Base-by-base conservation (phyloP, 1,140 invertebrate species). In the Panulirus ornatus region DNA sequence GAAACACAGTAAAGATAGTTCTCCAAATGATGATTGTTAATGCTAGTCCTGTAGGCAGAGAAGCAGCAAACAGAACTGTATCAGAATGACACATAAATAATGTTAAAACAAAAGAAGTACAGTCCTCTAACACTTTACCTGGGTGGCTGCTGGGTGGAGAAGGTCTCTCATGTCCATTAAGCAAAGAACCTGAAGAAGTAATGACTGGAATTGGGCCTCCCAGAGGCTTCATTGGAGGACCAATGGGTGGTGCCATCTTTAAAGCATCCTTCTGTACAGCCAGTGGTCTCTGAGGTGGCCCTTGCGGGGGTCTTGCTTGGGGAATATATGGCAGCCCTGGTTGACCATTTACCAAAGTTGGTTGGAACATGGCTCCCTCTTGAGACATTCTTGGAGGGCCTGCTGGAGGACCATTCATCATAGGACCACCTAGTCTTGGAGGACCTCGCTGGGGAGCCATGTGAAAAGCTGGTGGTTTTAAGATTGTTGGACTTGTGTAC, bases 321-420 rank as follows among this genome's bases (percentile, higher is more conserved):
- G 79, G 66, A 30, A 63, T 44, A 34, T 16, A 36, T 19, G 79
- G 66, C 5, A 70, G 79, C 16, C 66, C 66, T 36, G 54, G 51
- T 51, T 88, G 85, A 3, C 85, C 85, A 47, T 88, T 88, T 36
- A 88, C 66, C n/a, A 89, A 30, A 0, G 78, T 30, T 11, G 86
- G 76, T 40, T 78, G 47, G 1, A 38, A 36, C 42, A 40, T 34
- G 0, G 36, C 30, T 73, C 76, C 76, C n/a, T n/a, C 16, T 3
- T 58, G 58, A 27, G 79, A 42, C 19, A 66, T 73, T 16, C 19
- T 2, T n/a, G 79, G 66, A 16, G 44, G 78, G n/a, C 63, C 88
- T 30, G 44, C 9, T 27, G 88, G 88, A 40, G 88, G 88, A 40
- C 88, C 88, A 63, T 89, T 89, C 79, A 89, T 89, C 38, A 78